Base-by-base conservation (phyloP, 2,888 invertebrate genomes). In the Tridacna crocea region DNA sequence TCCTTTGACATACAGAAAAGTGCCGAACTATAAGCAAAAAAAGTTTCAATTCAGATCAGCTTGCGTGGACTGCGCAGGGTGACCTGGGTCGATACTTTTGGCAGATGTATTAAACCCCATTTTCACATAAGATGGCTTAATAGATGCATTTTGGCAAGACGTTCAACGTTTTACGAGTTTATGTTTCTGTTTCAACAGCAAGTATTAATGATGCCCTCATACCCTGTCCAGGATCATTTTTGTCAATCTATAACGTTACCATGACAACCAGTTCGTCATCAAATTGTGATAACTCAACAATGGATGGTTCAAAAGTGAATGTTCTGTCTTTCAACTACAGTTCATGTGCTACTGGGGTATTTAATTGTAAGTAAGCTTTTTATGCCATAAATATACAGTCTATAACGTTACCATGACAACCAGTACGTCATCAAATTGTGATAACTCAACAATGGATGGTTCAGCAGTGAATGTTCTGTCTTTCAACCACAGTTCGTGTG, bases 401-500 rank as follows among this genome's bases (percentile, higher is more conserved):
- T 36, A n/a, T n/a, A n/a, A n/a, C n/a, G n/a, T n/a, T n/a, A n/a
- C n/a, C n/a, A n/a, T n/a, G n/a, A n/a, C n/a, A n/a, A n/a, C n/a
- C n/a, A n/a, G n/a, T n/a, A n/a, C n/a, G n/a, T n/a, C n/a, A 19
- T 55, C 70, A 12, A 55, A 68, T 6, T 83, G 83, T 66, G 70
- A 66, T 47, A 77, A 72, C 19, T 75, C 81, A 15, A 72, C 61
- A 26, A 17, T 84, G 72, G 78, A 78, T n/a, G 86, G 87, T 17
- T 72, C 24, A 17, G 72, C 66, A 17, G 22, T 22, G 0, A 77
- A 66, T 13, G 22, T 51, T 0, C 70, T 87, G 13, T 26, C 27
- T 8, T 87, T 75, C 27, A 84, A 80, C 66, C 83, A 87, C 72
- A 80, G 83, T 4, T 75, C 84, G 10, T 84, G 87, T 75, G 87